These are phyloP conservation scores for Atherinosoma microstoma DNA, from an alignment of 2,797 vertebrate species.

Conservation along the genomic window DNA sequence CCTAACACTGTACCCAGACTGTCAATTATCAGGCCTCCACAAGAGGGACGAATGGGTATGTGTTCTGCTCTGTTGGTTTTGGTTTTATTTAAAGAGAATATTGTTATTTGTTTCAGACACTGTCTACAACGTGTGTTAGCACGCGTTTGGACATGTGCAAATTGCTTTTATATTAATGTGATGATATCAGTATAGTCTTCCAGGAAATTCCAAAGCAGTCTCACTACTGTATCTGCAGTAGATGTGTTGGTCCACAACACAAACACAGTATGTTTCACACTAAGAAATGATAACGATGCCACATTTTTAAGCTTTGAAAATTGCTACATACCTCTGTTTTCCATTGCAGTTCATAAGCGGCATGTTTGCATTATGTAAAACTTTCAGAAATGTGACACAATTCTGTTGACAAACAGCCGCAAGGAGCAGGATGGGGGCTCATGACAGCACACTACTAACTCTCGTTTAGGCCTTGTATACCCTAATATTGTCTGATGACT, in stretches of 20 bases:
- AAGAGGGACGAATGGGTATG: slow-evolving; percentile 88
- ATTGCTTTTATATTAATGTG: neutral
- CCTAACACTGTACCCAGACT: slow-evolving; percentile 78
- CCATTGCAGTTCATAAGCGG: neutral
- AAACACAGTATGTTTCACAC: neutral
- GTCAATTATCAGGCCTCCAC: slow-evolving; percentile 87
- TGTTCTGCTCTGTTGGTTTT: slow-evolving; percentile 3
- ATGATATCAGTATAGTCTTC: neutral
- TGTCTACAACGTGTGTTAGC: neutral
- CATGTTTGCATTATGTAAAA: too few relatives aligned
- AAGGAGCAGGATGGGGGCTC: too few relatives aligned
- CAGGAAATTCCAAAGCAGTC: neutral
- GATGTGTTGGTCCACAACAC: neutral
- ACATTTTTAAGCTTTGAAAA: neutral
- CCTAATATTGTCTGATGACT: too few relatives aligned
- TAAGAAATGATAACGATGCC: too few relatives aligned
- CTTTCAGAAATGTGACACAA: too few relatives aligned
- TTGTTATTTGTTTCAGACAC: neutral
- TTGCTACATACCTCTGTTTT: neutral
- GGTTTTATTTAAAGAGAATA: neutral
- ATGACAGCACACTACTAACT: too few relatives aligned
- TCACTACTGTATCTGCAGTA: too few relatives aligned
- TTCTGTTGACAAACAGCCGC: too few relatives aligned
- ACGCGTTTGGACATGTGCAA: neutral
- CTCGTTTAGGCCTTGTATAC: too few relatives aligned